Evolutionary conservation across 2,888 invertebrate genomes (phyloP), one percentile per base, ranked within the genome.

Genomic region (Volucella bombylans): DNA sequence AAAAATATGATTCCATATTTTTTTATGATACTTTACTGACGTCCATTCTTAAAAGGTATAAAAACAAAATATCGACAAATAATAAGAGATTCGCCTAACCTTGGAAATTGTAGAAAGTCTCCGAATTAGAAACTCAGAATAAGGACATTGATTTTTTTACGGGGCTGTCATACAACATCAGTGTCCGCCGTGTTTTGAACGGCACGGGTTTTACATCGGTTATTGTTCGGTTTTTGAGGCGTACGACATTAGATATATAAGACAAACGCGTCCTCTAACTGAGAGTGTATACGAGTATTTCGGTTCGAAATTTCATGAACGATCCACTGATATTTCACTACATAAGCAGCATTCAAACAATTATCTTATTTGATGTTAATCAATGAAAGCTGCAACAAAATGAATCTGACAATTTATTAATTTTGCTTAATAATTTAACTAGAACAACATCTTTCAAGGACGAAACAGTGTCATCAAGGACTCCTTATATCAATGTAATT

Each of bases 1-100:
- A 15, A 61, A 80, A 80, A 83, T 83, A 80, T 80, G 83, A 83
- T 80, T 80, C 79, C 74, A 80, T 83, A 83, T 83, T 80, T 80
- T 52, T 74, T 68, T 65, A 74, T 67, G 69, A 80, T 62, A 2
- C n/a, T 62, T 50, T 31, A 11, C 52, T 45, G 43, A 45, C 57
- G 57, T 57, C 57, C 49, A 65, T 72, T 72, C 45, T 72, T 52
- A 14, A n/a, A 15, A 38, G 15, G 12, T 23, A 55, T 15, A n/a
- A 38, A 52, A 38, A 38, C 15, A 15, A 47, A 23, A 14, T 11
- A 41, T 11, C 23, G 31, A 54, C 62, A 62, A 31, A 64, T 57
- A 45, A 78, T 52, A 57, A 41, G n/a, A 50, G 15, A 68, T 10
- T 74, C 71, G 50, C 57, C 49, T 76, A 76, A 78, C 77, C 77